These are phyloP conservation scores for Trichoplusia ni DNA, from an alignment of 1,140 invertebrate genomes.

Conservation along the genomic window DNA sequence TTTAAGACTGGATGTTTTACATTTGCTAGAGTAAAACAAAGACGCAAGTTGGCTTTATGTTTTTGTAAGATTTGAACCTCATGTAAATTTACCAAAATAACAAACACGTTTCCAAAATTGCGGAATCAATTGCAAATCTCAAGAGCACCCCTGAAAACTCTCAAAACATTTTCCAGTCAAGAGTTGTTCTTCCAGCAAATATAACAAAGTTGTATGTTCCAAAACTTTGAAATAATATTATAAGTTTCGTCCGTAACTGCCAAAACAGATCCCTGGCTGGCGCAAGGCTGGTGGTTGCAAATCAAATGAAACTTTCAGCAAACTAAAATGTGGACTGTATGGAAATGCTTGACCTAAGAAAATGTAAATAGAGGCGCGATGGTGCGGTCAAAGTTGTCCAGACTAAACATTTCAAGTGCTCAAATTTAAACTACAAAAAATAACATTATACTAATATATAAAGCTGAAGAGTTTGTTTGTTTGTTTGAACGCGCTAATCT, in stretches of 20 bases:
- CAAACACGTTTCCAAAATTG: too few relatives aligned
- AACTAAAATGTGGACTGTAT: conserved; percentile 12
- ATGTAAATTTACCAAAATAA: too few relatives aligned
- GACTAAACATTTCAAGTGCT: not conserved
- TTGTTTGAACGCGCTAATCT: too few relatives aligned
- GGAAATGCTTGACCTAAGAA: not conserved
- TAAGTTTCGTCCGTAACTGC: conserved; percentile 19
- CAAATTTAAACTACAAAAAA: too few relatives aligned
- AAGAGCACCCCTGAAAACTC: conserved; percentile 1
- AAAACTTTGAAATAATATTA: conserved; percentile 11
- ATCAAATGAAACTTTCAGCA: conserved; percentile 16
- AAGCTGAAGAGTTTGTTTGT: too few relatives aligned
- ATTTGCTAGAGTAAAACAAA: too few relatives aligned
- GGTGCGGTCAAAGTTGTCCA: not conserved
- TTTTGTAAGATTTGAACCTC: too few relatives aligned
- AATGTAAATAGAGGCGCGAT: not conserved
- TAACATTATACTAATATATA: too few relatives aligned
- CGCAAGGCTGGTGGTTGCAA: conserved; percentile 3
- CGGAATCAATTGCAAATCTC: too few relatives aligned
- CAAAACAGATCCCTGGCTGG: conserved; percentile 11
- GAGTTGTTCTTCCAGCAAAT: conserved; percentile 18
- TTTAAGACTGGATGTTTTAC: too few relatives aligned
- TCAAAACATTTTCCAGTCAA: not conserved
- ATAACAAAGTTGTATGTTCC: conserved; percentile 6
- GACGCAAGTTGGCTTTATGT: too few relatives aligned